Evolutionary conservation across 1,140 invertebrate genomes (phyloP).

Genomic region (fruit fly (Drosophila melanogaster)): Release_6_plus_ISO1_MT NT_033779.5:9280001-9280500

Average conservation of each 20-base stretch:
- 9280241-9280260: conserved; percentile 24
- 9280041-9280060: too few species aligned
- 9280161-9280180: not conserved
- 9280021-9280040: too few species aligned
- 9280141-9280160: conserved; percentile 15
- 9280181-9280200: not conserved
- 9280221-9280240: conserved; percentile 11
- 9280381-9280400: conserved; percentile 59
- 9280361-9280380: conserved; percentile 53
- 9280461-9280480: conserved; percentile 56
- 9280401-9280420: conserved; percentile 42
- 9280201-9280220: not conserved
- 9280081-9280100: conserved; percentile 62
- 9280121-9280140: not conserved
- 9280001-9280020: too few species aligned
- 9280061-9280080: conserved; percentile 5
- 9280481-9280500: conserved; percentile 80
- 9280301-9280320: conserved; percentile 17
- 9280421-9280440: conserved; percentile 55
- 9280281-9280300: conserved; percentile 3
- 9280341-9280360: conserved; percentile 37
- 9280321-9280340: conserved; percentile 48
- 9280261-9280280: conserved; percentile 1
- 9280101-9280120: not conserved
- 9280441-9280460: conserved; percentile 24